Conservation (phyloP, 2,797 vertebrate species). For the Taeniopygia guttata region DNA sequence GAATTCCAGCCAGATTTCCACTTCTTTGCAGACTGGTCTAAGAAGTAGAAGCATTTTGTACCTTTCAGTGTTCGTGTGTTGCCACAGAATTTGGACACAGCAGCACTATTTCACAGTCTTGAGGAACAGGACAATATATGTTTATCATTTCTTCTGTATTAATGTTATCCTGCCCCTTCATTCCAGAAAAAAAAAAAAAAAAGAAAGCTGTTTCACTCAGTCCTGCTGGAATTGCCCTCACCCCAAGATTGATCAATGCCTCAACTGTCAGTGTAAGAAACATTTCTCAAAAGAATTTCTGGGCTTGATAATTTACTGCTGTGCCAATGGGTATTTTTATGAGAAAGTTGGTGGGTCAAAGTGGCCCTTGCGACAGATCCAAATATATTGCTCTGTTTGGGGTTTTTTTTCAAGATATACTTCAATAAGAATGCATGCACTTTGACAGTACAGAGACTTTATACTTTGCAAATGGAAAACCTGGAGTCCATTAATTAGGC, state of each 20-base stretch:
- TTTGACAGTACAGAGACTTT: conserved; percentile 19
- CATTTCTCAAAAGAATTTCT: not conserved
- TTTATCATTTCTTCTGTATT: not conserved
- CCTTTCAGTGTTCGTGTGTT: not conserved
- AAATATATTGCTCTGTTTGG: not conserved
- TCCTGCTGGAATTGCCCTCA: not conserved
- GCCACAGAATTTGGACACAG: not conserved
- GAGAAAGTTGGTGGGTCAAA: not conserved
- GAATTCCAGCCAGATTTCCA: not conserved
- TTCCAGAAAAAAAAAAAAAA: not conserved
- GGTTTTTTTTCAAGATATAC: not conserved
- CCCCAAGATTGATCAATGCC: not conserved
- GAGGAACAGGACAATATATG: not conserved
- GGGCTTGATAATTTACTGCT: conserved; percentile 1
- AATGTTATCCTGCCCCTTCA: not conserved
- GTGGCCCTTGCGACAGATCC: not conserved
- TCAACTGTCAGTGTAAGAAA: not conserved
- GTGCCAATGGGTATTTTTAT: not conserved
- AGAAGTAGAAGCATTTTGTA: not conserved
- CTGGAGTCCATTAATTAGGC: conserved; percentile 22
- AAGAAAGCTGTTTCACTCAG: not conserved
- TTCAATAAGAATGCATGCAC: not conserved
- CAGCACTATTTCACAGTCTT: not conserved
- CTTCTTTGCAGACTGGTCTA: not conserved
- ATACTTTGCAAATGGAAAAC: conserved; percentile 9